A percentile compares a stretch with the other conserved stretches of the same genome.
Conservation (phyloP, 2,113 vertebrate species). For the Riparia riparia region DNA sequence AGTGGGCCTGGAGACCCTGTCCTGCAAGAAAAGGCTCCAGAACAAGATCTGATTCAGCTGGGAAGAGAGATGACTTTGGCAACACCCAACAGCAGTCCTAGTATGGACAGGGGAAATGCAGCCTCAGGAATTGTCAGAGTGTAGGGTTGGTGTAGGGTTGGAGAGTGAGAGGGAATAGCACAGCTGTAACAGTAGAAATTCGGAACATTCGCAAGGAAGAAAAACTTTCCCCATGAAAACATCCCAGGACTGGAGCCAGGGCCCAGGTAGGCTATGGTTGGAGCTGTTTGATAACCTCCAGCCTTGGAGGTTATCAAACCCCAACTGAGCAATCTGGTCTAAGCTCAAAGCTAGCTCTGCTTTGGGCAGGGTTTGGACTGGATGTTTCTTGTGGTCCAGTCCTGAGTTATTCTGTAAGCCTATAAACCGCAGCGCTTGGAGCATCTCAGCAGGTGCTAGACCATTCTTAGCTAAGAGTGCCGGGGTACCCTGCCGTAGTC, state of each 20-base stretch:
- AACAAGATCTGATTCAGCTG: background rate
- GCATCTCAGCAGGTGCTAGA: background rate
- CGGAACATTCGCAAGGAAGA: background rate
- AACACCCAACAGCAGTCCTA: background rate
- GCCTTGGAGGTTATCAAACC: no score
- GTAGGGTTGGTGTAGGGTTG: no score
- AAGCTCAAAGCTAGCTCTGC: background rate
- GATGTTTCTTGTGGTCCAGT: background rate
- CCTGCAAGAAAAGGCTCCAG: background rate
- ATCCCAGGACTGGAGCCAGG: fast-evolving
- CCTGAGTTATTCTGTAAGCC: background rate
- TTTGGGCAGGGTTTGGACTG: background rate
- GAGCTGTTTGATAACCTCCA: no score
- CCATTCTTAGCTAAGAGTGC: background rate
- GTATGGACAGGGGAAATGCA: background rate
- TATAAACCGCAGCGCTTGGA: background rate
- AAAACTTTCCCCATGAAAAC: background rate
- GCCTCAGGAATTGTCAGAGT: fast-evolving
- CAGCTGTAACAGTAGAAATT: background rate
- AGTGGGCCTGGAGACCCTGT: background rate
- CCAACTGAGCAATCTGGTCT: background rate
- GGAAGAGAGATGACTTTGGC: background rate
- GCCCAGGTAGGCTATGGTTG: background rate
- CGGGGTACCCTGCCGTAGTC: no score
- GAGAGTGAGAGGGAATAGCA: background rate